phyloP scores from a whole-genome alignment of 1,140 invertebrate species.

The Planococcus citri region DNA sequence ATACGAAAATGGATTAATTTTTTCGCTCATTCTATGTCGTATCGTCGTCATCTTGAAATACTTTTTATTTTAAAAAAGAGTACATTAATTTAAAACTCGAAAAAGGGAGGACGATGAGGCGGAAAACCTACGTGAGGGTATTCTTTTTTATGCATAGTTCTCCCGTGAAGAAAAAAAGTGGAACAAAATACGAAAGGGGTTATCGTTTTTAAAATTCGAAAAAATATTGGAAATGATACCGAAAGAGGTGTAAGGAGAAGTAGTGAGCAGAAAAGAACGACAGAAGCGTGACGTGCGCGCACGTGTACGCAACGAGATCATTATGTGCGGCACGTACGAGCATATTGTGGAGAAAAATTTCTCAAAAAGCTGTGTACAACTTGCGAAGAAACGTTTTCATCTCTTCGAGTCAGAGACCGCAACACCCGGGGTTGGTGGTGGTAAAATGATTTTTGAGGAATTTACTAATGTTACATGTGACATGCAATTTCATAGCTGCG shows the following conservation, averaged over 20 bases:
- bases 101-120: neutral
- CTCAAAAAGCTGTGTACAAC: neutral
- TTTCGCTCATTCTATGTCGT: neutral
- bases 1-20: neutral
- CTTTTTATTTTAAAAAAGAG: no score
- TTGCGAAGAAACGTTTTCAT: no score
- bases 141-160: neutral
- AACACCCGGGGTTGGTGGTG: neutral
- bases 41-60: no score
- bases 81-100: no score
- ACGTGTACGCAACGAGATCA: neutral
- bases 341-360: constrained; percentile 4
- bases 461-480: neutral
- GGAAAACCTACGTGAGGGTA: neutral
- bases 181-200: no score
- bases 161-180: no score
- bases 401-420: no score
- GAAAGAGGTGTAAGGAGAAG: no score
- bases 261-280: no score
- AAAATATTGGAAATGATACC: no score
- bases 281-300: neutral
- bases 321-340: neutral
- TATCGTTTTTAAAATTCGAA: no score
- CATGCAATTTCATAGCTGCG: neutral
- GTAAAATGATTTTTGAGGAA: neutral